Evolutionary conservation across 2,888 invertebrate genomes (phyloP).

Genomic region (Brachyopa scutellaris): DNA sequence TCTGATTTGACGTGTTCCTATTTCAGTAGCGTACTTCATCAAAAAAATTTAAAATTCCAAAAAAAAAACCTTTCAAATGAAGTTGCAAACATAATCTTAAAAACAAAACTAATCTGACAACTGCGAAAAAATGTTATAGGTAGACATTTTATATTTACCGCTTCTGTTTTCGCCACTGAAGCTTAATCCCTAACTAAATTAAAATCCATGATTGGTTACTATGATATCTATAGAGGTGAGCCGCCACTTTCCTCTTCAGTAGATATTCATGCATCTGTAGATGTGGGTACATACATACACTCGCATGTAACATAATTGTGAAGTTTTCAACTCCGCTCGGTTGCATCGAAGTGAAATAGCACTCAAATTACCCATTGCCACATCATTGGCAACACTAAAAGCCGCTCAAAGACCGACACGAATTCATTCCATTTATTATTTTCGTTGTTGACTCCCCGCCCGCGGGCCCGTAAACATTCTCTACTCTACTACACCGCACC

Average conservation of each 20-base stretch:
- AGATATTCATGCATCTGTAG: too few relatives aligned
- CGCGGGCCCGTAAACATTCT: constrained; percentile 35
- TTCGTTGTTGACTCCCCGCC: constrained; percentile 33
- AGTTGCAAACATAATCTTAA: too few relatives aligned
- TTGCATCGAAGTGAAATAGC: constrained; percentile 28
- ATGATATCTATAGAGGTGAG: too few relatives aligned
- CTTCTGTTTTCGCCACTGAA: too few relatives aligned
- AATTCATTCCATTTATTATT: constrained; percentile 66
- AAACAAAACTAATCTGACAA: too few relatives aligned
- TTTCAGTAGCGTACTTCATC: too few relatives aligned
- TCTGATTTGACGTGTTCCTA: too few relatives aligned
- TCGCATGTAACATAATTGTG: background rate
- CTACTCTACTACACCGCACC: constrained; percentile 13
- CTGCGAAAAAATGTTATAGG: too few relatives aligned
- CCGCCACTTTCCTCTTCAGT: too few relatives aligned
- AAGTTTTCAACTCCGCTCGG: constrained; percentile 14
- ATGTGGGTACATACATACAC: background rate
- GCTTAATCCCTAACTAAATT: constrained; percentile 39
- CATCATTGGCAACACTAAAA: constrained; percentile 65
- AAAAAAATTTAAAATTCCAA: too few relatives aligned
- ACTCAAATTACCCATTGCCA: constrained; percentile 59
- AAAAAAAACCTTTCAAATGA: too few relatives aligned
- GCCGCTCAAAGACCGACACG: constrained; percentile 64
- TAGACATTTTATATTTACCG: too few relatives aligned
- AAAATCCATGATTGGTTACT: constrained; percentile 46